phyloP scores from a whole-genome alignment of 92 coral and sea anemone species.

The Palythoa grandiflora region DNA sequence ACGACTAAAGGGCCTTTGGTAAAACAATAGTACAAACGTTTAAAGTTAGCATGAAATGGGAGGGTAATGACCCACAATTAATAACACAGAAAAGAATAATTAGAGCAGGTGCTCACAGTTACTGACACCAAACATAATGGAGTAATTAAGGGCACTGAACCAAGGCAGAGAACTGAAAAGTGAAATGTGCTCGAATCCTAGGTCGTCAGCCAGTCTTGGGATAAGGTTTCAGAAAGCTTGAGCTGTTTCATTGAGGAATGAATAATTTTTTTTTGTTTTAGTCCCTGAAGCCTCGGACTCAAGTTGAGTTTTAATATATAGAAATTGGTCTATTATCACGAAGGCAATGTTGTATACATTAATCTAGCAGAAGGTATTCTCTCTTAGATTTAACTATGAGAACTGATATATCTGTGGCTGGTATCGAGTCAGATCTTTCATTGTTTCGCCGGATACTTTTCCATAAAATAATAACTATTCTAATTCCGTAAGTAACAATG shows the following conservation, averaged over 20 bases:
- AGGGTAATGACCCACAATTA: too few species aligned
- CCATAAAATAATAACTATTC: not conserved
- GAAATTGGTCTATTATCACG: not conserved
- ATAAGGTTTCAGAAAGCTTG: too few species aligned
- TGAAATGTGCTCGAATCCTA: too few species aligned
- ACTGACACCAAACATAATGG: too few species aligned
- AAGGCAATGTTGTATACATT: conserved; percentile 50
- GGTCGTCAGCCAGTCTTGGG: too few species aligned
- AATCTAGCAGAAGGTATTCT: conserved; percentile 13
- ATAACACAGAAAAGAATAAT: too few species aligned
- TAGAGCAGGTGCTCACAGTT: too few species aligned
- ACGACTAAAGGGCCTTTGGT: conserved; percentile 9
- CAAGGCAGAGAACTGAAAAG: too few species aligned
- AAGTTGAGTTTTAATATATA: too few species aligned
- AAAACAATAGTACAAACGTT: not conserved
- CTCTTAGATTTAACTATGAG: conserved; percentile 21
- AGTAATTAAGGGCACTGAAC: too few species aligned
- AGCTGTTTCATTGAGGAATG: too few species aligned
- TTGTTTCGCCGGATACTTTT: not conserved
- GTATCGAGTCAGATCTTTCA: not conserved
- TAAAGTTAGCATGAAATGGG: not conserved
- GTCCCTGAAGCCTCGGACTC: too few species aligned
- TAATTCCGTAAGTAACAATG: not conserved
- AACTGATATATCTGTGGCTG: not conserved
- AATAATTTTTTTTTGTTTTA: not conserved